These are phyloP conservation scores for Andricus quercusramuli DNA, from an alignment of 2,888 invertebrate species.

Conservation along the genomic window DNA sequence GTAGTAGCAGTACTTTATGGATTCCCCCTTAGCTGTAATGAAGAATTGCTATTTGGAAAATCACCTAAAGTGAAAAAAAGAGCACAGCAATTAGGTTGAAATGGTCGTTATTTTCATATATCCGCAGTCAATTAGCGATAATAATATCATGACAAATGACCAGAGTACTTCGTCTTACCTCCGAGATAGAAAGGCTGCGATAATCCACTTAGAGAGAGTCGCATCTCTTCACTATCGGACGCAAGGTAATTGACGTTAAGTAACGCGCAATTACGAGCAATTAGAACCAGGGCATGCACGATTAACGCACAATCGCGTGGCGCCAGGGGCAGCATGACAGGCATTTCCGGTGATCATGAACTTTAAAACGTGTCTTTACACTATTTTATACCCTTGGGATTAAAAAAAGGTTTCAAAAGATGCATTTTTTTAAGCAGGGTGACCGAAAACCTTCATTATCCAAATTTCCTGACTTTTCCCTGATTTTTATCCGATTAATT, in stretches of 20 bases:
- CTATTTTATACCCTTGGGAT: too few relatives aligned
- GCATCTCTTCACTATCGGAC: constrained; percentile 38
- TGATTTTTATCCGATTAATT: too few relatives aligned
- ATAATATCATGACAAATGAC: constrained; percentile 16
- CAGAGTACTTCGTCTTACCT: not conserved
- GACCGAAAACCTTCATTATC: too few relatives aligned
- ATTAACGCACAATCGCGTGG: constrained; percentile 31
- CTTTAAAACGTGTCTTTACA: too few relatives aligned
- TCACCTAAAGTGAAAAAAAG: not conserved
- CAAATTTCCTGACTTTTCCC: too few relatives aligned
- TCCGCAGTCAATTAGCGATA: constrained; percentile 21
- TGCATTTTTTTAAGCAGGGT: too few relatives aligned
- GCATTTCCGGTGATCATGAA: too few relatives aligned
- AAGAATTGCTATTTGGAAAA: not conserved
- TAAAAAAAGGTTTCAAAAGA: too few relatives aligned
- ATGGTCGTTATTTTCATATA: not conserved
- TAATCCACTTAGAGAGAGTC: constrained; percentile 36
- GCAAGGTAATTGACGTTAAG: constrained; percentile 40
- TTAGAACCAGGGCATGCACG: constrained; percentile 27
- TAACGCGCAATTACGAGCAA: constrained; percentile 39
- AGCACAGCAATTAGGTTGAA: not conserved
- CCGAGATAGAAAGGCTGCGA: constrained; percentile 3
- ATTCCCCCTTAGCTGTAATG: not conserved
- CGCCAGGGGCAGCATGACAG: constrained; percentile 1
- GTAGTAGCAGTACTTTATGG: too few relatives aligned